Evolutionary conservation across 1,140 invertebrate genomes (phyloP), one percentile per base, ranked within the genome.

Genomic region (Adelges cooleyi): DNA sequence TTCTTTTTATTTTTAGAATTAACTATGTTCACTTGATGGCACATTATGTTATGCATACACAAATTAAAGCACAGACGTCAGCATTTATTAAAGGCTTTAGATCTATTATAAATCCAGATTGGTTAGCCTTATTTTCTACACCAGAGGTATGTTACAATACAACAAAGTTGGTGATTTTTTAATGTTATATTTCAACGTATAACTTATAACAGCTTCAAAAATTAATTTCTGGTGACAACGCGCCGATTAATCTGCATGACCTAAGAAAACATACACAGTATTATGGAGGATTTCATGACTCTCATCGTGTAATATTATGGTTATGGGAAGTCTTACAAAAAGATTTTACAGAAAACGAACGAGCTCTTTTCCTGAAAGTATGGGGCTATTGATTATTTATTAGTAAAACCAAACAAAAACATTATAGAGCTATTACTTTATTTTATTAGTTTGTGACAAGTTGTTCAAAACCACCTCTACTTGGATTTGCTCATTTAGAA

Each of bases 21-120:
- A 89, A 90, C 72, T 98, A 98, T 75, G 95, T 99, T 49, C 96
- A 99, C 76, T 78, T 93, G 69, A 97, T 99, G 92, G 96, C 97
- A 3, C 92, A 95, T 75, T 98, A 97, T 75, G 85, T 94, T 68
- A 96, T 99, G 88, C 90, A 97, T 72, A 86, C 87, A 6, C 95
- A 98, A 80, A 97, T 96, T 66, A 89, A 90, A 71, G 90, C 98
- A 59, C 97, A 99, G 78, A 95, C 93, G 1, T 82, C 87, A 44
- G 91, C 95, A 8, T 99, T 99, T 73, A 93, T 96, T 33, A 86
- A 87, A 71, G 97, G 97, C 3, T 99, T 99, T 74, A 82, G 92
- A 67, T 90, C 91, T 8, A 90, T 99, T 56, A 89, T 99, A 40
- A 94, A 93, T 76, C 84, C 85, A 0, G 93, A 98, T 68, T 99